Base-by-base conservation (phyloP, 1,140 invertebrate genomes). In the Vanessa tameamea region DNA sequence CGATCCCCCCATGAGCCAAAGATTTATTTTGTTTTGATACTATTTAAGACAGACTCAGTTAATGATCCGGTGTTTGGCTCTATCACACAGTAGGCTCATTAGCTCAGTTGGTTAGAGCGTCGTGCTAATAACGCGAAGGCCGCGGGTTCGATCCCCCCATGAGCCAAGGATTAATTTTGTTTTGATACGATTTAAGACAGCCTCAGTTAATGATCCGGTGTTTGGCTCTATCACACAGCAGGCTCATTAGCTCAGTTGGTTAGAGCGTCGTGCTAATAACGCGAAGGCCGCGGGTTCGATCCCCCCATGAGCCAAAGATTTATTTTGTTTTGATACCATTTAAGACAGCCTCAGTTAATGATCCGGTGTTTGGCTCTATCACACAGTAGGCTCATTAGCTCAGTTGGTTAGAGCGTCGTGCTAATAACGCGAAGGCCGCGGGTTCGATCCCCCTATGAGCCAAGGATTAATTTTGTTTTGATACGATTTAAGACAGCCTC, bases 1-100 rank as follows among this genome's bases (percentile, higher is more conserved):
- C 86, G 84, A 85, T 85, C 82, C 82, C 93, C 94, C 90, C 94
- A 94, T 95, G 94, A 94, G 94, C 94, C 94, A 94, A 47, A 1
- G 9, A 8, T 43, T 43, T 43, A 0, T 43, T 43, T 43, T 43
- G 37, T 43, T 43, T 43, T 9, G 6, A 43, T 43, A 43, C 7
- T 1, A 43, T 11, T 43, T 43, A 43, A 43, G 37, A 11, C 7
- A 11, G 7, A 0, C 37, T 6, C 26, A 6, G 3, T 4, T 31
- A 31, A 6, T 31, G 26, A 31, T 31, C 26, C 26, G 6, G 26
- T 31, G 3, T 31, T 31, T 31, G 6, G 26, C 2, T 31, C 6
- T 31, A 6, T 31, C 26, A 31, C 26, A 31, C 26, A 31, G 2
- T 2, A 31, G 26, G 26, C 26, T 31, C 81, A 82, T 82, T 82